These are phyloP conservation scores for Sorex araneus DNA, from an alignment of 2,113 vertebrate genomes.

Conservation along the genomic window DNA sequence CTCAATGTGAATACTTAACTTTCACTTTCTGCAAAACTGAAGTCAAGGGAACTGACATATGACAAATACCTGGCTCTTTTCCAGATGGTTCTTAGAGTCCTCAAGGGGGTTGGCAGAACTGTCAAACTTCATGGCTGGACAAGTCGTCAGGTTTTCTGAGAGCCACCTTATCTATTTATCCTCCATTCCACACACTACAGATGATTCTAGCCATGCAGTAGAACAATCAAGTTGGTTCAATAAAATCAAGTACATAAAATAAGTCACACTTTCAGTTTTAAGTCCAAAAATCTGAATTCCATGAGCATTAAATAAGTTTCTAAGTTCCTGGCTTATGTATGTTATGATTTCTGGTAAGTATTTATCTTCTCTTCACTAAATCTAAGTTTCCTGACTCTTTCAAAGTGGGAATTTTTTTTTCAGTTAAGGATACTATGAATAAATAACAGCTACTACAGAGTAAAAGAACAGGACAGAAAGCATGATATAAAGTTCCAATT, in stretches of 20 bases:
- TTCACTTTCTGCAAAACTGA: background rate
- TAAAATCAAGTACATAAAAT: constrained; percentile 23
- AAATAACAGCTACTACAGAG: background rate
- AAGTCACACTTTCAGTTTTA: background rate
- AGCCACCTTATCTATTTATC: background rate
- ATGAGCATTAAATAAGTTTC: background rate
- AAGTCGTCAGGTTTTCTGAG: background rate
- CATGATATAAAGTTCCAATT: background rate
- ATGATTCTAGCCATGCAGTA: background rate
- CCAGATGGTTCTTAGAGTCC: background rate
- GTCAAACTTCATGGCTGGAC: background rate
- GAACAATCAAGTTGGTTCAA: background rate
- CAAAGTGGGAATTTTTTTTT: background rate
- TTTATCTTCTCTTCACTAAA: constrained; percentile 23
- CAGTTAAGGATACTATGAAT: too few species aligned
- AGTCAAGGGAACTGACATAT: background rate
- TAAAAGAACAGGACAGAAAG: background rate
- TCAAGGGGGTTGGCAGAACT: background rate
- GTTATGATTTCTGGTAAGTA: background rate
- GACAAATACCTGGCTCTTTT: background rate
- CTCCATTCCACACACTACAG: background rate
- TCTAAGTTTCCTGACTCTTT: constrained; percentile 16
- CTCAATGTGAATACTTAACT: background rate
- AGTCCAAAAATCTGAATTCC: constrained; percentile 34
- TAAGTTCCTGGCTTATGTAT: background rate